Evolutionary conservation across 2,888 invertebrate species (phyloP).

Genomic region (Drosophila prostipennis): DNA sequence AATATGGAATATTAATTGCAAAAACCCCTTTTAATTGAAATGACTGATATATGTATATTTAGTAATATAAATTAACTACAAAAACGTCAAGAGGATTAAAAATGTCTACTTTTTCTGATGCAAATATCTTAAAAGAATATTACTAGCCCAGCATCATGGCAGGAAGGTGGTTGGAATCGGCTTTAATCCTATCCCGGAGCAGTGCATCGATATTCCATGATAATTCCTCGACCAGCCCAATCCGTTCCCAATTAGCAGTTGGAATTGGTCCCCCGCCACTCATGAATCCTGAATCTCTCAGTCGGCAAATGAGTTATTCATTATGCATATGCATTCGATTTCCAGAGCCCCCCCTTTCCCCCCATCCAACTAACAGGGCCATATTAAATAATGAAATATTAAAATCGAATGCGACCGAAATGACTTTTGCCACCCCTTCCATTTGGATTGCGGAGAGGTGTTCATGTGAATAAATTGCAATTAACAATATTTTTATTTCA

Average conservation of each 20-base stretch:
- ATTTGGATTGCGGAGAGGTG: conserved; percentile 59
- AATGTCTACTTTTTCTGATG: neutral
- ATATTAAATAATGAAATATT: conserved; percentile 77
- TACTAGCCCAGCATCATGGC: neutral
- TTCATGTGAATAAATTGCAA: conserved; percentile 83
- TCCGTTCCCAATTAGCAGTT: conserved; percentile 18
- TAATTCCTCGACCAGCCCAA: conserved; percentile 16
- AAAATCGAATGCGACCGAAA: conserved; percentile 57
- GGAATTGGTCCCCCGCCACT: conserved; percentile 2
- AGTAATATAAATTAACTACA: neutral
- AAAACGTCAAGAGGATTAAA: conserved; percentile 3
- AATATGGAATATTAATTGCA: no score
- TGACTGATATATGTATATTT: neutral
- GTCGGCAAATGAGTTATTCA: conserved; percentile 60
- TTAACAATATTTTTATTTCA: conserved; percentile 80
- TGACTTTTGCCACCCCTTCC: conserved; percentile 20
- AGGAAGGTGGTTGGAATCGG: neutral
- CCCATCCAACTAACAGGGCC: conserved; percentile 8
- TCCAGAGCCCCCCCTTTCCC: neutral
- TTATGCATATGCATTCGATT: conserved; percentile 46
- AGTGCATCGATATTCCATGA: neutral
- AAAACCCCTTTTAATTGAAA: neutral
- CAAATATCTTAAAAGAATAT: conserved; percentile 12
- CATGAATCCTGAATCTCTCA: conserved; percentile 20
- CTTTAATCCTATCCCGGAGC: conserved; percentile 18